Percentiles rank a stretch among this genome's conserved stretches.
Evolutionary conservation across 2,797 vertebrate genomes (phyloP).

Genomic region (Tapirus indicus): DNA sequence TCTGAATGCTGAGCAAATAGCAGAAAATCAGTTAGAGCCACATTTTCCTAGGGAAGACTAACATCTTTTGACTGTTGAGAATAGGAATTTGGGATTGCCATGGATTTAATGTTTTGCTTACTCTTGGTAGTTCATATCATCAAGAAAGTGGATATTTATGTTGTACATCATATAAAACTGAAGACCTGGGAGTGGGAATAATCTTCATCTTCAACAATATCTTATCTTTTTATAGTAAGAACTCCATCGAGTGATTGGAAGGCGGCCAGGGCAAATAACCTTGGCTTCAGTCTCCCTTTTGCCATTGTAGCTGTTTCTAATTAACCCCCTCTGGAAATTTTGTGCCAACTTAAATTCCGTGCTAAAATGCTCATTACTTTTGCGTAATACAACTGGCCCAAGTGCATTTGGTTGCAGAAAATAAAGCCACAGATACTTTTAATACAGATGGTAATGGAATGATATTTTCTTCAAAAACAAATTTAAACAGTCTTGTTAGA

Average conservation of each 20-base stretch:
- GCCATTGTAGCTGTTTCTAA: constrained; percentile 57
- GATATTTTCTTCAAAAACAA: constrained; percentile 42
- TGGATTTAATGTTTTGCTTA: not conserved
- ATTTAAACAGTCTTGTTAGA: not conserved
- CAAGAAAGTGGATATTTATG: not conserved
- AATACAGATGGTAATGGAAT: not conserved
- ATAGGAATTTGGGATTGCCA: not conserved
- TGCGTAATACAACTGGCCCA: constrained; percentile 24
- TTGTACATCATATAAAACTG: not conserved
- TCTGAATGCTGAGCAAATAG: not conserved
- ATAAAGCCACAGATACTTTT: constrained; percentile 44
- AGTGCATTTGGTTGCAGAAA: constrained; percentile 17
- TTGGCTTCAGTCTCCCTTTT: not conserved
- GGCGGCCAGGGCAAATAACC: not conserved
- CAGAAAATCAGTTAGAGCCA: not conserved
- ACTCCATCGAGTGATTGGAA: not conserved
- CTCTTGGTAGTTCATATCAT: not conserved
- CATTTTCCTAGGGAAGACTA: not conserved
- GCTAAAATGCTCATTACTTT: not conserved
- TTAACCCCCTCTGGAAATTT: constrained; percentile 49
- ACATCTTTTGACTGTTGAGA: not conserved
- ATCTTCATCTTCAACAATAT: constrained; percentile 4
- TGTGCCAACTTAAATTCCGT: constrained; percentile 45
- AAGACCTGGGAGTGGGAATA: not conserved
- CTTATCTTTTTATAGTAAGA: constrained; percentile 44